These are phyloP conservation scores for Microctenopoma stevenorrisi DNA, from an alignment of 2,797 vertebrate species.

Conservation along the genomic window DNA sequence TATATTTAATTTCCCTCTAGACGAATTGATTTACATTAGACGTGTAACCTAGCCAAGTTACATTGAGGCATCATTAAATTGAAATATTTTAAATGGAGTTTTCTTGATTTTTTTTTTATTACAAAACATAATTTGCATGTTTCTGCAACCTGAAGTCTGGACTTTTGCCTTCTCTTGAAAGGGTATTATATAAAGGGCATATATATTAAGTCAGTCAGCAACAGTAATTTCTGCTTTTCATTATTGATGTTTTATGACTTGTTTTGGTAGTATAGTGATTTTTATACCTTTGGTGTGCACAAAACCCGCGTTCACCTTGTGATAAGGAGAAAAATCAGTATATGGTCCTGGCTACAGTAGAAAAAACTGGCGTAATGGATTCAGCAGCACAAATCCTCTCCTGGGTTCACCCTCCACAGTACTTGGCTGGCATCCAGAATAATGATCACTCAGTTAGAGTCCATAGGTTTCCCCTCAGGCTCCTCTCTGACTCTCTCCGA, in stretches of 20 bases:
- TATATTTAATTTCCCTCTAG: background rate
- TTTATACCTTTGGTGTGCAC: background rate
- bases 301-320: slow-evolving; percentile 2
- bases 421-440: slow-evolving; percentile 59
- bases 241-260: too few species aligned
- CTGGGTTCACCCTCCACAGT: slow-evolving; percentile 13
- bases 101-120: background rate
- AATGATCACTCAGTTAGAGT: slow-evolving; percentile 62
- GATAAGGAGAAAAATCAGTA: background rate
- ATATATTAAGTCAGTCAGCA: background rate
- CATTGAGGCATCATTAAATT: slow-evolving; percentile 36
- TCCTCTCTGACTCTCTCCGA: slow-evolving; percentile 38
- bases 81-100: slow-evolving; percentile 1
- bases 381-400: slow-evolving; percentile 16
- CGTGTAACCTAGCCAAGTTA: too few species aligned
- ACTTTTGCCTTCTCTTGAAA: slow-evolving; percentile 81
- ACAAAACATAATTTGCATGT: slow-evolving; percentile 35
- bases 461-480: slow-evolving; percentile 56
- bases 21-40: background rate
- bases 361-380: background rate
- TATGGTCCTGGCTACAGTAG: background rate
- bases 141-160: slow-evolving; percentile 6
- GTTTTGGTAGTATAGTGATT: background rate
- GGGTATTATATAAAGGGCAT: background rate
- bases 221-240: background rate